phyloP scores from a whole-genome alignment of 1,140 invertebrate species.

The Phocides pigmalion region DNA sequence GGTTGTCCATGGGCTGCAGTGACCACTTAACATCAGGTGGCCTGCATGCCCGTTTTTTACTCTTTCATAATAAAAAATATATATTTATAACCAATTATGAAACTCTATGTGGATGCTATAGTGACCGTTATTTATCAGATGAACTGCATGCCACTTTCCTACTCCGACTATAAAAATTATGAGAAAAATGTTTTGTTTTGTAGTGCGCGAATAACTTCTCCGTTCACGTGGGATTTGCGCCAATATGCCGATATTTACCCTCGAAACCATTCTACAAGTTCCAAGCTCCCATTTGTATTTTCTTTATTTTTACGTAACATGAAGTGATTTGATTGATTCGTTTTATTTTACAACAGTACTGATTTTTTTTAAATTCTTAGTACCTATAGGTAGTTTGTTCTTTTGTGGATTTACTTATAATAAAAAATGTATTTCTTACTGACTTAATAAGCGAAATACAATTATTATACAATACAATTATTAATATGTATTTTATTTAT shows the following conservation, averaged over 20 bases:
- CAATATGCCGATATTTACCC: conserved; percentile 1
- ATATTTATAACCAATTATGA: background rate
- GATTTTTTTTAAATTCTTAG: background rate
- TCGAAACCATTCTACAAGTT: conserved; percentile 1
- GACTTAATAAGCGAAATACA: too few relatives aligned
- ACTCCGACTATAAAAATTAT: background rate
- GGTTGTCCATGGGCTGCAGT: too few relatives aligned
- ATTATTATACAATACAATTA: too few relatives aligned
- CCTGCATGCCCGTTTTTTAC: too few relatives aligned
- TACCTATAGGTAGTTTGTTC: too few relatives aligned
- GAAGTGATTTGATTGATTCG: conserved; percentile 9
- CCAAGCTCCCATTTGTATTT: conserved; percentile 13
- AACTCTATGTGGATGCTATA: background rate
- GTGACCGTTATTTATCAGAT: background rate
- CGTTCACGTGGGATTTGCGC: background rate
- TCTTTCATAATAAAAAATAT: too few relatives aligned
- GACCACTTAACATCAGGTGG: too few relatives aligned
- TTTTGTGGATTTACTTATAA: too few relatives aligned
- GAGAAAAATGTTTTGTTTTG: background rate
- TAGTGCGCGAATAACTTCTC: background rate
- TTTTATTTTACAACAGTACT: background rate
- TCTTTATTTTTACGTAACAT: conserved; percentile 4
- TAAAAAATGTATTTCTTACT: too few relatives aligned
- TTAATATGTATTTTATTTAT: too few relatives aligned
- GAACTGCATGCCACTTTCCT: background rate